Percentiles rank a stretch among this genome's conserved stretches.
phyloP scores from a whole-genome alignment of 2,797 vertebrate genomes.

The Okamejei kenojei region DNA sequence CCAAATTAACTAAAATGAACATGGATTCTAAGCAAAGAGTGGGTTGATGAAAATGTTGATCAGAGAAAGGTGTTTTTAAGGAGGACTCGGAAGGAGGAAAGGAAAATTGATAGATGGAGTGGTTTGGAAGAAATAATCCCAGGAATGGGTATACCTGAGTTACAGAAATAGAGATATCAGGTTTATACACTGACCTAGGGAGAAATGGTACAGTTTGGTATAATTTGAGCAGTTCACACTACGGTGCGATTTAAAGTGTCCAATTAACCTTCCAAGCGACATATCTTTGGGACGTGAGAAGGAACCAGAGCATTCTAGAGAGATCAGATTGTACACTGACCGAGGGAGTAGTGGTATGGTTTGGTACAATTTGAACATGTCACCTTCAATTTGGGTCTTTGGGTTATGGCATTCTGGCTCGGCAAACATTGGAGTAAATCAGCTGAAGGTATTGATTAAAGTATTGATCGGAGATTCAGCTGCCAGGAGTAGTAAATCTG shows the following conservation, averaged over 20 bases:
- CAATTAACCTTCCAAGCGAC: too few relatives aligned
- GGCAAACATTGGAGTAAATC: neutral
- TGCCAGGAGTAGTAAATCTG: neutral
- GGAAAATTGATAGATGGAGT: neutral
- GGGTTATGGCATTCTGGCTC: neutral
- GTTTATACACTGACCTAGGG: neutral
- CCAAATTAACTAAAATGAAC: neutral
- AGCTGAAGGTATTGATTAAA: neutral
- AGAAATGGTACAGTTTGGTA: neutral
- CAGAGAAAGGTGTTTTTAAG: neutral
- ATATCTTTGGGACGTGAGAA: too few relatives aligned
- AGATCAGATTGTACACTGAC: too few relatives aligned
- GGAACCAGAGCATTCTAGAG: too few relatives aligned
- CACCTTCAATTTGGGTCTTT: neutral
- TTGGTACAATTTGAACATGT: too few relatives aligned
- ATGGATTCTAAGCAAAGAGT: neutral
- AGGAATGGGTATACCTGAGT: too few relatives aligned
- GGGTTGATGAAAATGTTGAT: neutral
- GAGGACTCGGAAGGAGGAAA: neutral
- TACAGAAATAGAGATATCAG: neutral
- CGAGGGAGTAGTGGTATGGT: too few relatives aligned
- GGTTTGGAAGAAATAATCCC: neutral
- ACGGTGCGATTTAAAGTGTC: too few relatives aligned
- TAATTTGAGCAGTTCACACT: too few relatives aligned
- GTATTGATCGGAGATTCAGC: neutral